Evolutionary conservation across 2,113 vertebrate species (phyloP).

Genomic region (Marcusenius ussheri): DNA sequence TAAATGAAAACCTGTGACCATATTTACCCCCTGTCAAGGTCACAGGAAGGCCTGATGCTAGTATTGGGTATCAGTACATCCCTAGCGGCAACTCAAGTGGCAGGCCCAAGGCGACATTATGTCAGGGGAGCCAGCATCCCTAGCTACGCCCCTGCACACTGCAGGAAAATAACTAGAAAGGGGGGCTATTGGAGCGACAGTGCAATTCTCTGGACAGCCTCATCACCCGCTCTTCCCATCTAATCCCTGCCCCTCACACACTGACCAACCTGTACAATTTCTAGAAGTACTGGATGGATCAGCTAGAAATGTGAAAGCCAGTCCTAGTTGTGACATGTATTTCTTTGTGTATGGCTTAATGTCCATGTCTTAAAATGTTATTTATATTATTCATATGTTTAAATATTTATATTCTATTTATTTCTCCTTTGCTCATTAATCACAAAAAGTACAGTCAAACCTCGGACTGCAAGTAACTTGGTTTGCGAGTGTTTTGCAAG

Average conservation of each 20-base stretch:
- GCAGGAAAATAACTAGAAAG: background rate
- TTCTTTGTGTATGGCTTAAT: too few species aligned
- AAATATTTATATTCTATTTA: too few species aligned
- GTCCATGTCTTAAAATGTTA: too few species aligned
- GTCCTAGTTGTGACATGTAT: background rate
- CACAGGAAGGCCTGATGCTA: background rate
- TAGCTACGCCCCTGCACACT: background rate
- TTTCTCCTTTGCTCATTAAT: too few species aligned
- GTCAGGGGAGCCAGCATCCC: background rate
- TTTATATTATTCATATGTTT: too few species aligned
- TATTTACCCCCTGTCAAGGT: background rate
- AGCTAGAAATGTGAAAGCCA: background rate
- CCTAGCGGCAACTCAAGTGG: background rate
- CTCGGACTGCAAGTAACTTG: too few species aligned
- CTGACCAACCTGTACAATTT: background rate
- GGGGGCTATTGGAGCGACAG: background rate
- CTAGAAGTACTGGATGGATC: too few species aligned
- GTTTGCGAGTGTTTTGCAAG: too few species aligned
- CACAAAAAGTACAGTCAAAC: too few species aligned
- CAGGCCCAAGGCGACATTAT: background rate
- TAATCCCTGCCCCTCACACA: background rate
- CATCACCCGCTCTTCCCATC: background rate
- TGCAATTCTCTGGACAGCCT: background rate
- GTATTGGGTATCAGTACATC: background rate
- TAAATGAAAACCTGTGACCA: background rate